These are phyloP conservation scores for Crotalus horridus DNA, from an alignment of 2,113 vertebrate species.

Conservation along the genomic window DNA sequence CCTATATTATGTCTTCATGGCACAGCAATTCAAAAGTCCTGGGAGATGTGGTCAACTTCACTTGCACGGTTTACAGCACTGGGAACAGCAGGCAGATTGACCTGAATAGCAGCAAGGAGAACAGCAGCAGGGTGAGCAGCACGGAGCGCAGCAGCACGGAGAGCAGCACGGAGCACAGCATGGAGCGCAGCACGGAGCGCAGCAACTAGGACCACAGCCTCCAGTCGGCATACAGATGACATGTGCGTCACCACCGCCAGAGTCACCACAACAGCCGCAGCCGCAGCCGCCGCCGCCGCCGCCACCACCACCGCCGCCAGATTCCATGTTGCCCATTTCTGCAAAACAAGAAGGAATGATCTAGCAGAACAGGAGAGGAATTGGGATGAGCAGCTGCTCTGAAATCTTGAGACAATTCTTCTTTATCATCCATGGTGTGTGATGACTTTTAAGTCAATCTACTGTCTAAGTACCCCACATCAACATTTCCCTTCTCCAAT, in stretches of 20 bases:
- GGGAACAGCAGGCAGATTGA: not conserved
- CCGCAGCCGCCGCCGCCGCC: fast-evolving
- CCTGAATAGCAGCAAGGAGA: not conserved
- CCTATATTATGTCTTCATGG: not conserved
- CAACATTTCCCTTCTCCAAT: not conserved
- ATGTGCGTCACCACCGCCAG: not conserved
- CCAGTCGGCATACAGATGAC: not conserved
- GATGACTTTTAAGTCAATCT: not conserved
- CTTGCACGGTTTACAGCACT: not conserved
- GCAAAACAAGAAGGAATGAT: not conserved
- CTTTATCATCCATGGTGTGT: not conserved
- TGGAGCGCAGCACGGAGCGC: not conserved
- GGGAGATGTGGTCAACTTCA: not conserved
- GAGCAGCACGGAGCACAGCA: fast-evolving
- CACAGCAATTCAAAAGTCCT: not conserved
- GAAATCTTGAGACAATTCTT: not conserved
- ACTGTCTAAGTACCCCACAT: not conserved
- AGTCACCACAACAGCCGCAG: fast-evolving
- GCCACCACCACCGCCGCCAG: not conserved
- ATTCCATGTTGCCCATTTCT: not conserved
- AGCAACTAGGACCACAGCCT: not conserved
- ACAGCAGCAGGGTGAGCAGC: not conserved
- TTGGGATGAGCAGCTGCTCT: not conserved
- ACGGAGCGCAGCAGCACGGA: not conserved
- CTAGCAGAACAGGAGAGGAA: not conserved